These are phyloP conservation scores for Nebria brevicollis DNA, from an alignment of 2,888 invertebrate species.

Conservation along the genomic window DNA sequence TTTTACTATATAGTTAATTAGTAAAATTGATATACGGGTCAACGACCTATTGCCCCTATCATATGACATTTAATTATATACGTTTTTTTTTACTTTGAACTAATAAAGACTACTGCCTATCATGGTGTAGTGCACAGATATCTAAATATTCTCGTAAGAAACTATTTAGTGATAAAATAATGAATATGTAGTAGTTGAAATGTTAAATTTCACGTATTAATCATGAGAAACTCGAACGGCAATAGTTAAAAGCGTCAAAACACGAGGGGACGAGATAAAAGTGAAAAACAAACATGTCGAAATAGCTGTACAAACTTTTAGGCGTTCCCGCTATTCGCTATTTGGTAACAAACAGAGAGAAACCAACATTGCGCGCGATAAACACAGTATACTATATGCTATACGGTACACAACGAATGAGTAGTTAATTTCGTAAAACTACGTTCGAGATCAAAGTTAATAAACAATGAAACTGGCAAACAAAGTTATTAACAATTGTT, in stretches of 20 bases:
- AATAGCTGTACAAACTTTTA: conserved; percentile 31
- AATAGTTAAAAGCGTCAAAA: neutral
- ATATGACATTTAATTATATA: neutral
- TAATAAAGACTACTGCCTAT: neutral
- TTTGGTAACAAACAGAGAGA: neutral
- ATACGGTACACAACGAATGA: neutral
- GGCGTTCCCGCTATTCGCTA: neutral
- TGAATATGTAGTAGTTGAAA: neutral
- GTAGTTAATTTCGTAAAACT: conserved; percentile 44
- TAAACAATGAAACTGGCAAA: conserved; percentile 44
- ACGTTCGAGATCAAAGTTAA: conserved; percentile 44
- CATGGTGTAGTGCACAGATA: too few species aligned
- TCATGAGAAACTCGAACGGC: neutral
- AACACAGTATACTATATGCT: neutral
- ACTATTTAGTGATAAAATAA: neutral
- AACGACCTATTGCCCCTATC: neutral
- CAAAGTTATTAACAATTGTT: conserved; percentile 46
- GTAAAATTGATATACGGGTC: neutral
- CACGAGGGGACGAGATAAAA: neutral
- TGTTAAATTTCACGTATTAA: neutral
- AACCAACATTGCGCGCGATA: neutral
- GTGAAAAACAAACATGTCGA: conserved; percentile 24
- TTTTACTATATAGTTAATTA: neutral
- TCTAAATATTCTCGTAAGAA: too few species aligned
- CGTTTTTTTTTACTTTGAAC: neutral